A percentile compares a stretch with the other conserved stretches of the same genome.
These are phyloP conservation scores for Orcinus orca DNA, from an alignment of 2,113 vertebrate species.

Conservation along the genomic window DNA sequence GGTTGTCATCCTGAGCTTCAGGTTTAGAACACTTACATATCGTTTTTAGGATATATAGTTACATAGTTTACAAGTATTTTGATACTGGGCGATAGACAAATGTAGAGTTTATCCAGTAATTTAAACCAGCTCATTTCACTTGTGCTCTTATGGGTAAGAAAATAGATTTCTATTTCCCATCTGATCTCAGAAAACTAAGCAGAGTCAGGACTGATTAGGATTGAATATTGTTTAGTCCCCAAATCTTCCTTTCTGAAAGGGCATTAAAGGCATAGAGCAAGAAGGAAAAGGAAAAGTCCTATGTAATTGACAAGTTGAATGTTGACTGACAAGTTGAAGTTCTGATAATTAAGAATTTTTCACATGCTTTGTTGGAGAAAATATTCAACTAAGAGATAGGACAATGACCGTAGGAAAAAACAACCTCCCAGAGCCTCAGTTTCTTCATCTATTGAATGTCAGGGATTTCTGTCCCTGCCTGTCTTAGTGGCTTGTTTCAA, in stretches of 20 bases:
- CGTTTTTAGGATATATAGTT: not conserved
- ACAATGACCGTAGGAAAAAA: not conserved
- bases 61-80: conserved; percentile 14
- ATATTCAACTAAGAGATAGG: not conserved
- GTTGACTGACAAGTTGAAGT: not conserved
- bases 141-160: not conserved
- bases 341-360: not conserved
- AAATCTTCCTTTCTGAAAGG: conserved; percentile 22
- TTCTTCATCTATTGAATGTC: not conserved
- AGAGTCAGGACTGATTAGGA: not conserved
- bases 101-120: conserved; percentile 6
- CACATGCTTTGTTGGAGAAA: not conserved
- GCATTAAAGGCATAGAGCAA: not conserved
- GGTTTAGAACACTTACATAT: not conserved
- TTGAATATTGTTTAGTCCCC: not conserved
- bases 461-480: not conserved
- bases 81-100: not conserved
- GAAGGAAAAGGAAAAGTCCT: not conserved
- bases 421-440: not conserved
- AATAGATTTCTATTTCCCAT: not conserved
- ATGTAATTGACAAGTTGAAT: not conserved
- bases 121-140: conserved; percentile 20
- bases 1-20: not conserved
- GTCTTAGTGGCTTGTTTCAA: not conserved
- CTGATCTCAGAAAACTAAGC: not conserved